Evolutionary conservation across 1,140 invertebrate genomes (phyloP), one percentile per base, ranked within the genome.

Genomic region (Lasioglossum albipes): DNA sequence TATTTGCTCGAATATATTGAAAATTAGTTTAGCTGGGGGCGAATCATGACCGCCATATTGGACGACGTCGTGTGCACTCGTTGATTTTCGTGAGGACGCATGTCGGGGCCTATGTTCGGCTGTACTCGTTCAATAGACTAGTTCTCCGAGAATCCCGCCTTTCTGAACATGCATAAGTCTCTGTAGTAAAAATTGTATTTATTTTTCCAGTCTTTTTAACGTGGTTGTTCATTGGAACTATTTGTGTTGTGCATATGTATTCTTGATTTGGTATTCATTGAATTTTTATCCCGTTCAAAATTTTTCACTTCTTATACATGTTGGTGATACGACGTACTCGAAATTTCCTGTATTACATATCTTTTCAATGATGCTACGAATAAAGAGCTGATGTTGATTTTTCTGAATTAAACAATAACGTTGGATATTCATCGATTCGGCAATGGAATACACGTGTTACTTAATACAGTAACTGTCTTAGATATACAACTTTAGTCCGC

Each of bases 61-160:
- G 16, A 52, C 7, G 27, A 70, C 77, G 74, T 83, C 81, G 81
- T 79, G 77, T 57, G 31, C 9, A 67, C 3, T 83, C 81, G 81
- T 73, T 27, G 16, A 70, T 64, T 65, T 83, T 83, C 81, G 81
- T 80, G 72, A 31, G 66, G 65, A 80, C 59, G 66, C 71, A 83
- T 82, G 52, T 80, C 77, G 81, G 81, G 81, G n/a, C 81, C 77
- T 83, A 83, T 67, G 76, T 73, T 82, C 70, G 64, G 64, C 71
- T 67, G 64, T 83, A 52, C 45, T 80, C 81, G 81, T 80, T 79
- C 76, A 82, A 70, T 82, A 67, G 76, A 42, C 62, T 62, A 79
- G 77, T n/a, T 41, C 41, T 59, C 52, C 59, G 18, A 67, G 54
- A 79, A 82, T 59, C 76, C 64, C 68, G 65, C 70, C 42, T 79